A percentile compares a stretch with the other conserved stretches of the same genome.
phyloP scores from a whole-genome alignment of 2,113 vertebrate species.

The Casuarius casuarius region DNA sequence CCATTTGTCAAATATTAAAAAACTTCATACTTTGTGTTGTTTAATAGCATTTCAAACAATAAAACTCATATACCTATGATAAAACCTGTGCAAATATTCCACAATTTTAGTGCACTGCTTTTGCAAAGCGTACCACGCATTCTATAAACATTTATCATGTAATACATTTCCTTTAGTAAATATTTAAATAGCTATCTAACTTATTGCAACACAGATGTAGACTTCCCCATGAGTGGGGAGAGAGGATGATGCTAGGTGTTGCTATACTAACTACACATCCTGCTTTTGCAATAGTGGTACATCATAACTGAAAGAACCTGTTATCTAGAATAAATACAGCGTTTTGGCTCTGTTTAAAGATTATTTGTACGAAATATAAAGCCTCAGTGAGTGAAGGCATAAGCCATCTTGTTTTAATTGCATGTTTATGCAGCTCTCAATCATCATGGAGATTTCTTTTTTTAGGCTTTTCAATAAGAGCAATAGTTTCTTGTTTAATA shows the following conservation, averaged over 20 bases:
- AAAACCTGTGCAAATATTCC: not conserved
- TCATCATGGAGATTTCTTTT: not conserved
- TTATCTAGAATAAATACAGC: conserved; percentile 60
- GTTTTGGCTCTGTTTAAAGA: not conserved
- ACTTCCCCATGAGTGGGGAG: not conserved
- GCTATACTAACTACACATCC: not conserved
- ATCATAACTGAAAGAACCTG: not conserved
- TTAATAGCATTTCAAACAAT: not conserved
- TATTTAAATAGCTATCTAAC: conserved; percentile 34
- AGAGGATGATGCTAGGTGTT: conserved; percentile 8
- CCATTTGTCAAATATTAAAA: not conserved
- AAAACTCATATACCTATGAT: not conserved
- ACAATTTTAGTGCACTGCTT: not conserved
- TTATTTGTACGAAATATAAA: not conserved
- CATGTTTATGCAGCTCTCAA: not conserved
- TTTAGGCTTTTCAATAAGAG: not conserved
- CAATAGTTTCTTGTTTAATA: not conserved
- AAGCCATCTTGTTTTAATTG: not conserved
- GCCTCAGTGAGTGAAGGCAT: not conserved
- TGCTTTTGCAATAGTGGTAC: not conserved
- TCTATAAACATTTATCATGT: conserved; percentile 36
- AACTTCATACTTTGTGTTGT: not conserved
- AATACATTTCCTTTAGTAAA: conserved; percentile 63
- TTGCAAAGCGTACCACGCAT: not conserved
- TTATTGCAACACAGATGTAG: conserved; percentile 43